Percentiles rank a stretch among this genome's conserved stretches.
These are phyloP conservation scores for Lepidurus apus DNA, from an alignment of 1,140 invertebrate genomes.

Conservation along the genomic window DNA sequence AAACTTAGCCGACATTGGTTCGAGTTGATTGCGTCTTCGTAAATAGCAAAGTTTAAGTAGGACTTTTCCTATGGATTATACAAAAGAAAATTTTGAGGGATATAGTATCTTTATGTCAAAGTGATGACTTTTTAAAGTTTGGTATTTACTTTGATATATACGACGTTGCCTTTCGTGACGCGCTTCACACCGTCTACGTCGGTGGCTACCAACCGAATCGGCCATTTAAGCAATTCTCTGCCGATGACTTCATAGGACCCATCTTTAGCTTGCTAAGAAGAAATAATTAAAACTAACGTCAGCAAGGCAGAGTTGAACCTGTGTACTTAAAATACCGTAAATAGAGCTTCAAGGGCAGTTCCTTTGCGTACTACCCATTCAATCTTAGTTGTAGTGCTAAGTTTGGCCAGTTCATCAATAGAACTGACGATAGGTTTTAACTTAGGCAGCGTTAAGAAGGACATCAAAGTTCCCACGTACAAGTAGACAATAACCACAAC, in stretches of 20 bases:
- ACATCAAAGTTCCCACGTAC: slow-evolving; percentile 40
- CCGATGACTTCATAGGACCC: slow-evolving; percentile 10
- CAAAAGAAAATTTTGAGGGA: not conserved
- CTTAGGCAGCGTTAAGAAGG: slow-evolving; percentile 40
- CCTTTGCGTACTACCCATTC: slow-evolving; percentile 38
- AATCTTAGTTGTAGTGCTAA: slow-evolving; percentile 36
- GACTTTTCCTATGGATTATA: slow-evolving; percentile 41
- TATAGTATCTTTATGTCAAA: not conserved
- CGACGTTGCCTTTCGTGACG: slow-evolving; percentile 37
- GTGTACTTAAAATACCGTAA: slow-evolving; percentile 36
- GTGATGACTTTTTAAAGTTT: slow-evolving; percentile 28
- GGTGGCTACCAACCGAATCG: slow-evolving; percentile 34
- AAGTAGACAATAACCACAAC: slow-evolving; percentile 41
- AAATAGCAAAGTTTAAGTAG: slow-evolving; percentile 41
- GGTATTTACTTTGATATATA: slow-evolving; percentile 40
- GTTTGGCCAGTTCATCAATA: slow-evolving; percentile 38
- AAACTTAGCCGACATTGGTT: slow-evolving; percentile 40
- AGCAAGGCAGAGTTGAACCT: not conserved
- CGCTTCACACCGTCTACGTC: slow-evolving; percentile 37
- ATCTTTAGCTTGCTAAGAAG: not conserved
- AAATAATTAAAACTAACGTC: not conserved
- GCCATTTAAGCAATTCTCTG: not conserved
- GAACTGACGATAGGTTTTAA: slow-evolving; percentile 36
- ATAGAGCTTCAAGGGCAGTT: slow-evolving; percentile 39
- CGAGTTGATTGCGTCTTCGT: slow-evolving; percentile 39